A percentile compares a stretch with the other conserved stretches of the same genome.
Evolutionary conservation across 2,888 invertebrate species (phyloP).

Genomic region (Pimpla rufipes): DNA sequence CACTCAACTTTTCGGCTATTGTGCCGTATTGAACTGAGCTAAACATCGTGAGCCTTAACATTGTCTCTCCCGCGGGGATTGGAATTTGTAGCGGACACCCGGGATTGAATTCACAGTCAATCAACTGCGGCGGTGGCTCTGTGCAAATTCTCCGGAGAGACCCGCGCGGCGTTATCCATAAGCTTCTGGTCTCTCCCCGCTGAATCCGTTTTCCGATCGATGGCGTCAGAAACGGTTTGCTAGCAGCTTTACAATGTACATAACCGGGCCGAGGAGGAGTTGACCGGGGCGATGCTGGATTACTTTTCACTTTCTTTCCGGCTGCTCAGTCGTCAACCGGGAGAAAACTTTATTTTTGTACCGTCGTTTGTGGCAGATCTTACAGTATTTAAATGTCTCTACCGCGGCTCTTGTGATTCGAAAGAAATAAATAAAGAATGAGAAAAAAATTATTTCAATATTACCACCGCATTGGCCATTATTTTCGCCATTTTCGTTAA

Average conservation of each 20-base stretch:
- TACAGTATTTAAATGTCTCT: too few relatives aligned
- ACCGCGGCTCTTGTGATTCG: too few relatives aligned
- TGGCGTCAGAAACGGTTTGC: background rate
- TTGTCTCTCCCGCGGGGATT: background rate
- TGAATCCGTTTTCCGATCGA: background rate
- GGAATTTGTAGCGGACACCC: background rate
- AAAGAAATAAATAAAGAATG: too few relatives aligned
- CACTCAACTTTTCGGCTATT: conserved; percentile 14
- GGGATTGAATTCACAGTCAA: background rate
- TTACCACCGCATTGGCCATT: too few relatives aligned
- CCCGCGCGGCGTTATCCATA: background rate
- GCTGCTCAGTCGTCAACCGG: too few relatives aligned
- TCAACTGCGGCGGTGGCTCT: background rate
- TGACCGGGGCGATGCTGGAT: background rate
- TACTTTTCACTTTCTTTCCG: background rate
- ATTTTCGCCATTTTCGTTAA: too few relatives aligned
- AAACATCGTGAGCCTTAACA: background rate
- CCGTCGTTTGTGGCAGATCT: too few relatives aligned
- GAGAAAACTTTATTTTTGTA: too few relatives aligned
- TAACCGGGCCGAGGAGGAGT: background rate
- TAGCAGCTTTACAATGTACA: background rate
- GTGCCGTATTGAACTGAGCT: conserved; percentile 6
- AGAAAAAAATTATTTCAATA: too few relatives aligned
- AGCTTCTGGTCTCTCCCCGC: background rate
- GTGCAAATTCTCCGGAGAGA: background rate